Percentiles rank a stretch among this genome's conserved stretches.
These are phyloP conservation scores for Apocheima hispidaria DNA, from an alignment of 2,888 invertebrate species.

Conservation along the genomic window DNA sequence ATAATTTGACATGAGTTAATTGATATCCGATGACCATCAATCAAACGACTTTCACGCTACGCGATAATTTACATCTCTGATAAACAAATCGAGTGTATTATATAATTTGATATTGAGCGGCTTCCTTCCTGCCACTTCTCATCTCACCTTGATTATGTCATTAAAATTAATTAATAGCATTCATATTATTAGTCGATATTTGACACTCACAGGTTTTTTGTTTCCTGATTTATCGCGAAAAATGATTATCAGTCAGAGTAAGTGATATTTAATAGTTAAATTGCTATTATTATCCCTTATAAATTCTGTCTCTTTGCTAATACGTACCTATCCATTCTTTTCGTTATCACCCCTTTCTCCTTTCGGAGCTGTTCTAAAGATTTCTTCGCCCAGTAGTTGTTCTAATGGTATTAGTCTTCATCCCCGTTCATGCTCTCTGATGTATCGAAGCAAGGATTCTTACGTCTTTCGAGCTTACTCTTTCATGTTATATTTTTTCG, in stretches of 20 bases:
- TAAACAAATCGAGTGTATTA: neutral
- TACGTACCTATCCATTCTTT: too few species aligned
- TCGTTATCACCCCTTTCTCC: too few species aligned
- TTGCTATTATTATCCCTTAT: too few species aligned
- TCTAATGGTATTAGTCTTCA: too few species aligned
- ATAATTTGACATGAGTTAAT: constrained; percentile 13
- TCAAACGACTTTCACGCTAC: constrained; percentile 1
- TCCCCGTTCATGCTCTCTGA: too few species aligned
- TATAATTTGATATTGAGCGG: neutral
- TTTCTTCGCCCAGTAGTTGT: too few species aligned
- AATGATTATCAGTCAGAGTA: neutral
- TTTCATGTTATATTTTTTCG: too few species aligned
- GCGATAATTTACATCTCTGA: neutral
- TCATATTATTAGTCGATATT: neutral
- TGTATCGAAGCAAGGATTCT: too few species aligned
- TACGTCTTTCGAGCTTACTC: too few species aligned
- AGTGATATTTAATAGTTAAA: too few species aligned
- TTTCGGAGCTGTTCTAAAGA: too few species aligned
- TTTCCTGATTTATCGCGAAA: neutral
- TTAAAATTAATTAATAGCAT: neutral
- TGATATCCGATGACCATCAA: constrained; percentile 2
- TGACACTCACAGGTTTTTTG: neutral
- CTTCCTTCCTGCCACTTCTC: constrained; percentile 5
- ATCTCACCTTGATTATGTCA: constrained; percentile 11
- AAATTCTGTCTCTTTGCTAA: too few species aligned